phyloP scores from a whole-genome alignment of 2,113 vertebrate species.

The Potamarius usumacintae region DNA sequence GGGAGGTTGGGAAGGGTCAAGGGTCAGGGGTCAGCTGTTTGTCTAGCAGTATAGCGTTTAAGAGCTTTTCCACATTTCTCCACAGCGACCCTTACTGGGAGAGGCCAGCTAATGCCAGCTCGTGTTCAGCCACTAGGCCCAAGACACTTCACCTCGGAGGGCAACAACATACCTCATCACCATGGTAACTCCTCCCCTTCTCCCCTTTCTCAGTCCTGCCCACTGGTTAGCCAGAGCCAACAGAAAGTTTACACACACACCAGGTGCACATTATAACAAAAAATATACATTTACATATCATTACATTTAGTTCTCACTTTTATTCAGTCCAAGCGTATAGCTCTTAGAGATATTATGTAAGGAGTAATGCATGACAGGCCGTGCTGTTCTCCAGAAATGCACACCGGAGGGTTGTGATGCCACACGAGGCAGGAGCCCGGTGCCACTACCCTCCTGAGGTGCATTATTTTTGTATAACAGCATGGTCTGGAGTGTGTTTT shows the following conservation, averaged over 20 bases:
- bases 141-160: conserved; percentile 69
- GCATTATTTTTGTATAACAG: neutral
- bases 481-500: neutral
- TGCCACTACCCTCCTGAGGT: neutral
- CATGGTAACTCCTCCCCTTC: conserved; percentile 66
- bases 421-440: neutral
- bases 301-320: neutral
- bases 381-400: neutral
- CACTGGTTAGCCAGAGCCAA: conserved; percentile 1
- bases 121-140: conserved; percentile 66
- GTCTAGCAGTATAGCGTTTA: conserved; percentile 51
- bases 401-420: neutral
- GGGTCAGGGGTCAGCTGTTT: conserved; percentile 36
- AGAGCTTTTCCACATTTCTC: conserved; percentile 65
- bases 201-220: conserved; percentile 38
- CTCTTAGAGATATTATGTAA: neutral
- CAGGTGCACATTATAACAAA: neutral
- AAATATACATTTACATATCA: neutral
- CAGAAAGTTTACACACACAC: conserved; percentile 10
- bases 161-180: conserved; percentile 69
- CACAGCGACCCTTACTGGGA: conserved; percentile 69
- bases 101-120: conserved; percentile 67
- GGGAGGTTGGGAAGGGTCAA: conserved; percentile 33
- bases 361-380: too few relatives aligned
- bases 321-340: neutral